Evolutionary conservation across 2,888 invertebrate species (phyloP), one percentile per base, ranked within the genome.

Genomic region (Mactromeris polynyma): DNA sequence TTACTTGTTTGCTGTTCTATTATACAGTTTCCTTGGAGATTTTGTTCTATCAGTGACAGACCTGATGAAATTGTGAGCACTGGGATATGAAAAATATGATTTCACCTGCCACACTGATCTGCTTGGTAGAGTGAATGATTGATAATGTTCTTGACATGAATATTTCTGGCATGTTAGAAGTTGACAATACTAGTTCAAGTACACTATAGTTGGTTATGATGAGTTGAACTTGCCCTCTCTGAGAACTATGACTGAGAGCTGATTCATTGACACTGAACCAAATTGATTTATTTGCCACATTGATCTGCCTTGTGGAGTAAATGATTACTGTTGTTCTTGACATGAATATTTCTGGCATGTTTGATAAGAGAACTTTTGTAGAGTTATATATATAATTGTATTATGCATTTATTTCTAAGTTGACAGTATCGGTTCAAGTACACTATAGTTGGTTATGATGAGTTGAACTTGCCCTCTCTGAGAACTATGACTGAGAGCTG

Each of bases 191-290:
- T 7, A 7, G 11, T 42, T 42, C 42, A 11, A 42, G 42, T 11
- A 42, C 4, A 42, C 0, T 69, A 4, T 69, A 7, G 11, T 26
- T 87, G 86, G 87, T 89, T 40, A 40, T 89, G 87, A 89, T 89
- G 89, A 89, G 9, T 89, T 81, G 86, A 89, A 89, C 89, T 89
- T 89, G 86, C 89, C 83, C 86, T 86, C 82, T 86, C 88, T 88
- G 88, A 88, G 33, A 42, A 42, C 21, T 33, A 58, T 85, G 84
- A 85, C n/a, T 79, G 84, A 85, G 81, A 73, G n/a, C 31, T 81
- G 46, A 33, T 86, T 86, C 77, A 81, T 58, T 9, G 7, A 21
- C 6, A 31, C 82, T 77, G 86, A 86, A 86, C 79, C 33, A 69
- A 42, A 7, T 7, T 11, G 4, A 42, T 42, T 42, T 69, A 33